Base-by-base conservation (phyloP, 2,797 vertebrate species). In the Borostomias antarcticus region DNA sequence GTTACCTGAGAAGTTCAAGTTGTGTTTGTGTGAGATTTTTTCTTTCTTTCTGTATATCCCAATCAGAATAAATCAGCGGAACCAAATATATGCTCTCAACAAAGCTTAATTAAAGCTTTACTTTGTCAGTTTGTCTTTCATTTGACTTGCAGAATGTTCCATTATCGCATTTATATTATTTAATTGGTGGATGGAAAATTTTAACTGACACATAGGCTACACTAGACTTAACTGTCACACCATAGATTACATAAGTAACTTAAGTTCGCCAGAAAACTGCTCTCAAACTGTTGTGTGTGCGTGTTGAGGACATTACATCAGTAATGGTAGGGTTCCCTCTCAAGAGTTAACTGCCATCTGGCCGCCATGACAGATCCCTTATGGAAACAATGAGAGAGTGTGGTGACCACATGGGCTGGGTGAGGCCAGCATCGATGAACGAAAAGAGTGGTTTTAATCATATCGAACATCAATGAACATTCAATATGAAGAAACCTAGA, bases 21-120 rank as follows among this genome's bases (percentile, higher is more conserved):
- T 73, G 85, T 51, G 81, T 82, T 88, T 84, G 85, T 83, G 74
- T 56, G 51, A 77, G 68, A 75, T 60, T 23, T 29, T n/a, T 26
- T 47, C 47, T 26, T 58, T 29, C 30, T 28, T 80, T 84, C 82
- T 85, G 76, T 85, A 83, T 77, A 66, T 76, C 80, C 77, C 74
- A 58, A 35, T 57, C 21, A 10, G 17, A 28, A 57, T 58, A 37
- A 58, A 80, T n/a, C 81, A 76, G 76, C 80, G 74, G 68, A 84
- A 54, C 73, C 83, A 77, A 83, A 80, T 78, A 62, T 75, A 79
- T 77, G 70, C 51, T 79, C 51, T 79, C 70, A 89, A 82, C 87
- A 87, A 90, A 88, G 74, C 72, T 54, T 25, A 70, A 11, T 52
- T 52, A 23, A 4, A 45, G 17, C 11, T 52, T n/a, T n/a, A n/a